Percentiles rank a stretch among this genome's conserved stretches.
phyloP scores from a whole-genome alignment of 2,797 vertebrate species.

The Apogon talboti region DNA sequence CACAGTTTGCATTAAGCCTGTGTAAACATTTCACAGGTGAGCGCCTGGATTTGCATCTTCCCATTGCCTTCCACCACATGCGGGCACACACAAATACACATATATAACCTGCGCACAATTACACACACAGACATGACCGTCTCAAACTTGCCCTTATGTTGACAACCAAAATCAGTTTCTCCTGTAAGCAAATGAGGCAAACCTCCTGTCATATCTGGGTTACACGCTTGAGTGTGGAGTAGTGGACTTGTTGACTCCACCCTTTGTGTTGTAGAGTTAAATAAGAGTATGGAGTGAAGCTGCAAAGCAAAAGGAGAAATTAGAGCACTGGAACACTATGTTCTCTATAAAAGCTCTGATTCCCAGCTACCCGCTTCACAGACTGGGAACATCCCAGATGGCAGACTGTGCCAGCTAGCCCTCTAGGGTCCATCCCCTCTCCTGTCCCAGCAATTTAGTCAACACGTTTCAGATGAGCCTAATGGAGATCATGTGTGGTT shows the following conservation, averaged over 20 bases:
- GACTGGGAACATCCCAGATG: slow-evolving; percentile 77
- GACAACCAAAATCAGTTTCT: slow-evolving; percentile 85
- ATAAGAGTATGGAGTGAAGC: slow-evolving; percentile 53
- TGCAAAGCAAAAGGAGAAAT: slow-evolving; percentile 53
- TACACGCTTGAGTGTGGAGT: slow-evolving; percentile 87
- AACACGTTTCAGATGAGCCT: slow-evolving; percentile 83
- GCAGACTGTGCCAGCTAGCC: slow-evolving; percentile 72
- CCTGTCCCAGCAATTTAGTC: slow-evolving; percentile 82
- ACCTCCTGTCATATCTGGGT: slow-evolving; percentile 81
- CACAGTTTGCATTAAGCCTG: slow-evolving; percentile 85
- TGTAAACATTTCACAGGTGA: slow-evolving; percentile 88
- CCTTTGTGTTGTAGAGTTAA: slow-evolving; percentile 50
- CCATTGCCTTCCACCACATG: slow-evolving; percentile 70
- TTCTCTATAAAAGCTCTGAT: slow-evolving; percentile 78
- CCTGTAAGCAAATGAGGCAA: slow-evolving; percentile 83
- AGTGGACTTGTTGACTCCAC: slow-evolving; percentile 80
- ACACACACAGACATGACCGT: slow-evolving; percentile 56
- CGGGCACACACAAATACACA: slow-evolving; percentile 46
- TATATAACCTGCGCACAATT: slow-evolving; percentile 26
- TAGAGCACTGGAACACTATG: slow-evolving; percentile 72
- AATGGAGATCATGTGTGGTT: slow-evolving; percentile 83
- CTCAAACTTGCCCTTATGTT: slow-evolving; percentile 71
- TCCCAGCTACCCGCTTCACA: slow-evolving; percentile 70
- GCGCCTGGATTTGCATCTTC: slow-evolving; percentile 84
- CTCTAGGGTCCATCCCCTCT: slow-evolving; percentile 79